Base-by-base conservation (phyloP, 1,140 invertebrate species). In the Elysia chlorotica region DNA sequence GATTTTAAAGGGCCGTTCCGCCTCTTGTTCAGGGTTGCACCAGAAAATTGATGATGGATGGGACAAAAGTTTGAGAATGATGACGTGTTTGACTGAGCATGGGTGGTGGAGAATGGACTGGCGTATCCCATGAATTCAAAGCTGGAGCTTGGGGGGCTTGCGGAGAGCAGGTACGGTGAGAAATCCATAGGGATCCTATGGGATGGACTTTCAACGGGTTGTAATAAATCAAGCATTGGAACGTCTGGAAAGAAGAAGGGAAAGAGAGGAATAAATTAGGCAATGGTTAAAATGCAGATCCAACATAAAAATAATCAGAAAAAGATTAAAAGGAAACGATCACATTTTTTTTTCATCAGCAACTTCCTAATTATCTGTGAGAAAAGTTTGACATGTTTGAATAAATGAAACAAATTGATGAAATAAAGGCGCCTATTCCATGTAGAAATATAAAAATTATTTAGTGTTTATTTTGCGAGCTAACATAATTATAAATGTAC, bases 181-280 rank as follows among this genome's bases (percentile, higher is more conserved):
- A 78, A 82, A 76, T 85, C 83, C 48, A 85, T 77, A 17, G 81
- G 80, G 79, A 85, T 82, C 31, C 70, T 76, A 48, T 71, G 54
- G 30, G 35, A 38, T 35, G 74, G 28, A 48, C 73, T 56, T 23
- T 63, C 72, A 28, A 73, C 61, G 3, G 76, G 61, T n/a, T n/a
- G n/a, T n/a, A n/a, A n/a, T 36, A 81, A 73, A 54, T 80, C 78
- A 71, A 84, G 74, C 81, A 82, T 84, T 77, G 72, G 81, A 73
- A 74, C 68, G 56, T 76, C 82, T 84, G 81, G 65, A 82, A 79
- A 76, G 21, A 61, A 68, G 30, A 56, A 68, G 57, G 19, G 68
- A 59, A 61, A 37, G 30, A 33, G 10, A 14, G 41, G 41, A 48
- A 48, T n/a, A n/a, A n/a, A n/a, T n/a, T n/a, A n/a, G n/a, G n/a